Conservation (phyloP, 1,140 invertebrate species). For the Bombus cullumanus region DNA sequence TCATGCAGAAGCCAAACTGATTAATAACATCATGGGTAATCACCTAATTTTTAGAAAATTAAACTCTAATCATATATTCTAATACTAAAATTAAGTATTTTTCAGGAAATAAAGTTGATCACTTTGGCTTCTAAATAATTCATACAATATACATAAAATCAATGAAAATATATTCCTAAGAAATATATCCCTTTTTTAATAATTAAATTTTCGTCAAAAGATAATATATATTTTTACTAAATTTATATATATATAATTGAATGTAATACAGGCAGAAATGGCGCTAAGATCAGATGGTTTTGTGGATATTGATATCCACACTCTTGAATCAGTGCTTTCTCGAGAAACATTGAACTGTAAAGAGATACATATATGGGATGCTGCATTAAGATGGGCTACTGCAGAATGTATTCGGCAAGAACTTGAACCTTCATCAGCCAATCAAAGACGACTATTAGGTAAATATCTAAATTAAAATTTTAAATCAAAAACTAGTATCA, state of each 20-base stretch:
- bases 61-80: too few relatives aligned
- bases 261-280: constrained; percentile 92
- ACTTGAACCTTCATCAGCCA: constrained; percentile 88
- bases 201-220: background rate
- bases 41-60: background rate
- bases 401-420: constrained; percentile 92
- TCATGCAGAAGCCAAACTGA: background rate
- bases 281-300: constrained; percentile 96
- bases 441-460: constrained; percentile 81
- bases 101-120: background rate
- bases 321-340: constrained; percentile 92
- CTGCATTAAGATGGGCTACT: constrained; percentile 94
- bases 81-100: background rate
- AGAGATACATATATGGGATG: constrained; percentile 94
- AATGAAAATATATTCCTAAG: background rate
- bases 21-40: background rate
- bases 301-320: constrained; percentile 95
- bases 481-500: background rate
- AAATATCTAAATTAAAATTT: constrained; percentile 30
- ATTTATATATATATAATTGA: constrained; percentile 15
- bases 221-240: background rate
- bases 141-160: background rate
- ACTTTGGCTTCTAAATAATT: background rate
- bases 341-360: constrained; percentile 96
- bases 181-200: constrained; percentile 3